A percentile compares a stretch with the other conserved stretches of the same genome.
phyloP scores from a whole-genome alignment of 1,140 invertebrate genomes.

The Cyphomyrmex costatus region DNA sequence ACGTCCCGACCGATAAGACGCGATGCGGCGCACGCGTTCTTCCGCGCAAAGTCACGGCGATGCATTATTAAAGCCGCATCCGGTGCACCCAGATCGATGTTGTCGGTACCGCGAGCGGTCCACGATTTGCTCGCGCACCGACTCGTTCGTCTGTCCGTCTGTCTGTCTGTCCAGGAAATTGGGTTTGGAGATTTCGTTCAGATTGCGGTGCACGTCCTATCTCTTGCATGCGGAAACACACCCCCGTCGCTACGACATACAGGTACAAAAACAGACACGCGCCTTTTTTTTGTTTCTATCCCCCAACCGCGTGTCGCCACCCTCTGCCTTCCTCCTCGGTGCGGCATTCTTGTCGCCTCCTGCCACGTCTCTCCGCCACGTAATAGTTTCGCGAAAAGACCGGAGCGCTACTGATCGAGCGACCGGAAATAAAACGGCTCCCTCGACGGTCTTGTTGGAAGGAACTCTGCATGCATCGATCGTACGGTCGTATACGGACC shows the following conservation, averaged over 20 bases:
- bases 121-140: constrained; percentile 28
- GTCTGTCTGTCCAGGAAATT: constrained; percentile 78
- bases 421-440: constrained; percentile 74
- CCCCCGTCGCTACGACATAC: constrained; percentile 7
- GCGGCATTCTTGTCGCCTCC: constrained; percentile 17
- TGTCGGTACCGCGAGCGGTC: constrained; percentile 53
- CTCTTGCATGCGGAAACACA: constrained; percentile 75
- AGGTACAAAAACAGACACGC: constrained; percentile 41
- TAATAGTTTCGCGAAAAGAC: constrained; percentile 65
- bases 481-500: constrained; percentile 41
- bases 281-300: constrained; percentile 53
- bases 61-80: constrained; percentile 69
- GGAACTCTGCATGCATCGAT: constrained; percentile 51
- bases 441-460: constrained; percentile 39
- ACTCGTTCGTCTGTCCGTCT: constrained; percentile 65
- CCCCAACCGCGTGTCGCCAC: background rate
- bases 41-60: constrained; percentile 58
- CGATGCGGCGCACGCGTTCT: constrained; percentile 22
- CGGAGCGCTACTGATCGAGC: constrained; percentile 64
- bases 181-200: constrained; percentile 78
- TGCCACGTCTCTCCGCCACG: constrained; percentile 32
- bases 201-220: constrained; percentile 75
- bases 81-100: constrained; percentile 66
- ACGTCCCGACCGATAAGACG: constrained; percentile 41
- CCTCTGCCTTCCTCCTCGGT: background rate